phyloP scores from a whole-genome alignment of 2,797 vertebrate species.

The Spinus pinus region DNA sequence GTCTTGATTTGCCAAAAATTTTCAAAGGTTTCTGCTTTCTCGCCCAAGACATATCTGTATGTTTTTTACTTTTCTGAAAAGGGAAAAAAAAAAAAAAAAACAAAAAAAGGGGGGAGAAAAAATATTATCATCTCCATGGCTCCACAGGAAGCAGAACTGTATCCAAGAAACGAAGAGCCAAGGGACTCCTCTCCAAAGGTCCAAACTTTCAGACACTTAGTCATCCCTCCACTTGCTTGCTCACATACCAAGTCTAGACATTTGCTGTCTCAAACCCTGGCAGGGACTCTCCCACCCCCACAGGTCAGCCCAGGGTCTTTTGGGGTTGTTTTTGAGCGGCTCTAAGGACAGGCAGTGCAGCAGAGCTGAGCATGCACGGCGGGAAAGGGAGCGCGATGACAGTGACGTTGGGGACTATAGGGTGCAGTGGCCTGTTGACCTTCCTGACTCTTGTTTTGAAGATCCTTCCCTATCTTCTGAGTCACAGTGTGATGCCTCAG shows the following conservation, averaged over 20 bases:
- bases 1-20: conserved; percentile 37
- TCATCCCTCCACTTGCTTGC: conserved; percentile 1
- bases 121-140: not conserved
- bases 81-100: too few relatives aligned
- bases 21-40: conserved; percentile 45
- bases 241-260: conserved; percentile 24
- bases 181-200: conserved; percentile 25
- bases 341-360: not conserved
- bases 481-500: not conserved
- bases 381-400: fast-evolving
- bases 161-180: conserved; percentile 35
- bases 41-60: not conserved
- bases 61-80: not conserved
- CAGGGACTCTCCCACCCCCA: not conserved
- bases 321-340: not conserved
- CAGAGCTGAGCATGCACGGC: fast-evolving
- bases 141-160: not conserved
- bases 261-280: not conserved
- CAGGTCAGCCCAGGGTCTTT: not conserved
- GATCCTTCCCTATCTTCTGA: not conserved
- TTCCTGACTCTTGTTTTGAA: not conserved
- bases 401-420: fast-evolving
- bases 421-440: not conserved
- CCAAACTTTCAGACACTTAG: conserved; percentile 59
- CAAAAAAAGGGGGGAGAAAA: not conserved